Conservation (phyloP, 2,888 invertebrate species). For the Polyommatus icarus region DNA sequence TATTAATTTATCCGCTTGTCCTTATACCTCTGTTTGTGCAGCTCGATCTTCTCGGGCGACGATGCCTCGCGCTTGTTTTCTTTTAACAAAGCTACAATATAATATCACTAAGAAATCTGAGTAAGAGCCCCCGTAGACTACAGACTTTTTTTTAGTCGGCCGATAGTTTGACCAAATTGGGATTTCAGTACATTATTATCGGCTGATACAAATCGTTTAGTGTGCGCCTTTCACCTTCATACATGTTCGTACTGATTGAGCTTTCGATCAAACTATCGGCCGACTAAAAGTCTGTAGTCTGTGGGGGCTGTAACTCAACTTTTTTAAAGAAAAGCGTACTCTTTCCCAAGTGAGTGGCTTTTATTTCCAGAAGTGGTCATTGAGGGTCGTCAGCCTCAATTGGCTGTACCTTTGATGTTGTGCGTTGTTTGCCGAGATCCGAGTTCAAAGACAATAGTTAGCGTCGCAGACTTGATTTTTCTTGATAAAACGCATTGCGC, state of each 20-base stretch:
- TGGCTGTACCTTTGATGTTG: conserved; percentile 14
- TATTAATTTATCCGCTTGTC: background rate
- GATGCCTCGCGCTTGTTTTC: background rate
- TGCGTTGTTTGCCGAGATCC: background rate
- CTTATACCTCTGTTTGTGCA: background rate
- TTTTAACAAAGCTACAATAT: background rate
- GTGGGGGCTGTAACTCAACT: background rate
- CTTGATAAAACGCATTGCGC: background rate
- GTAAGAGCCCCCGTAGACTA: background rate
- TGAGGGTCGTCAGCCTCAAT: conserved; percentile 19
- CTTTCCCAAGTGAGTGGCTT: conserved; percentile 3
- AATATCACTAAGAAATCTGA: background rate
- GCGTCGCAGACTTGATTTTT: conserved; percentile 6
- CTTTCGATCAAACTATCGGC: too few species aligned
- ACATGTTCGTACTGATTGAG: too few species aligned
- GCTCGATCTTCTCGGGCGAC: background rate
- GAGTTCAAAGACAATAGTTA: conserved; percentile 15
- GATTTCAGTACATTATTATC: too few species aligned
- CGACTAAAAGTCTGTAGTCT: too few species aligned
- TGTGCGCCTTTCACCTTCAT: too few species aligned
- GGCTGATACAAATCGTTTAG: too few species aligned
- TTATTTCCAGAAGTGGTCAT: conserved; percentile 20
- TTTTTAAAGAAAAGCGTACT: background rate
- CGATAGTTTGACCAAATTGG: too few species aligned
- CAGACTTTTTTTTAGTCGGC: too few species aligned